Evolutionary conservation across 2,113 vertebrate genomes (phyloP), one percentile per base, ranked within the genome.

Genomic region (Lontra canadensis): DNA sequence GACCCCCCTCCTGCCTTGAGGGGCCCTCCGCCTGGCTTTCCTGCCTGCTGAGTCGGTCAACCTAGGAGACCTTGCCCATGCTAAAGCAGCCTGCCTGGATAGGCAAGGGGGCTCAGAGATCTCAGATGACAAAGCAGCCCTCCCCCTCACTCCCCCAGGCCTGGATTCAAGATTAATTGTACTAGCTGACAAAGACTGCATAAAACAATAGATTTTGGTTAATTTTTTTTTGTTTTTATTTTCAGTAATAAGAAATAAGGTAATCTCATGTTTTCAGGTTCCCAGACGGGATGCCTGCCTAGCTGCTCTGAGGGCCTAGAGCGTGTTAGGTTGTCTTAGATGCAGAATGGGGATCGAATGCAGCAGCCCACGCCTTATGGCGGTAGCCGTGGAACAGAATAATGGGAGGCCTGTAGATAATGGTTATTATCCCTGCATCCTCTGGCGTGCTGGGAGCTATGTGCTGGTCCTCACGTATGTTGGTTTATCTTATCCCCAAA

Each of bases 1-100:
- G 18, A 0, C 0, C 1, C 1, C n/a, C 8, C 13, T 49, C 17
- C 20, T 5, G n/a, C 14, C 4, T 8, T 1, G 3, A 4, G 6
- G 9, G 39, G 9, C 36, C 34, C 29, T 44, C 88, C 1, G 0
- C 23, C 21, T 4, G 12, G 9, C 0, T 14, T 8, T 73, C 65
- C 4, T 34, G 65, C 4, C 10, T 10, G 11, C 29, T 0, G 13
- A 4, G n/a, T 34, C 49, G 42, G 1, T 44, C 73, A 11, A 18
- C 55, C 18, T 11, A 12, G 31, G 47, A 57, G 25, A 34, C 18
- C 14, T 14, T 18, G 31, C 20, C 7, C 25, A 0, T 15, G 44
- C 18, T 0, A 20, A 26, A 26, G 92, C 61, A 20, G 18, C 39
- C 63, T 52, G 61, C 4, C 29, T 10, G 13, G 39, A 2, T 2